These are phyloP conservation scores for Apistogramma diplotaenia DNA, from an alignment of 2,113 vertebrate species.

Conservation along the genomic window DNA sequence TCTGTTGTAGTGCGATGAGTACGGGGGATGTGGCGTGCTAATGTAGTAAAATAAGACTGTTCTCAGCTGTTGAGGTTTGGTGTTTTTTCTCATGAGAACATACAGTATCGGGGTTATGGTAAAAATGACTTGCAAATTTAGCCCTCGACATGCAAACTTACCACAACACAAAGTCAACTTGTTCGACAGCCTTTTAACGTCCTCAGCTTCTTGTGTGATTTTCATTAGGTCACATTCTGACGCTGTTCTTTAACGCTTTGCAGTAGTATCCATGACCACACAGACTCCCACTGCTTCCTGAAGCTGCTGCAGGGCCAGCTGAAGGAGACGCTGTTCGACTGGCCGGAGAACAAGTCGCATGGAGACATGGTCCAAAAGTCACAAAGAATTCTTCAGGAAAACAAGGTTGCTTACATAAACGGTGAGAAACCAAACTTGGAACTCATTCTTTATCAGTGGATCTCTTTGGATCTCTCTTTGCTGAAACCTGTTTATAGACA, in stretches of 20 bases:
- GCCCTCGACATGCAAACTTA: not conserved
- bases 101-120: not conserved
- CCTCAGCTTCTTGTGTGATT: not conserved
- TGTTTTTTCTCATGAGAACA: not conserved
- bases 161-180: not conserved
- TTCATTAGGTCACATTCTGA: slow-evolving; percentile 17
- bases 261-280: slow-evolving; percentile 98
- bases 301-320: slow-evolving; percentile 96
- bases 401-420: slow-evolving; percentile 94
- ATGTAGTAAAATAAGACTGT: not conserved
- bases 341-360: slow-evolving; percentile 83
- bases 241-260: slow-evolving; percentile 53
- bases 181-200: not conserved
- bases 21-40: not conserved
- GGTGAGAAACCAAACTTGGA: slow-evolving; percentile 76
- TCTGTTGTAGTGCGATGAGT: too few relatives aligned
- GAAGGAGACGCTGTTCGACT: slow-evolving; percentile 92
- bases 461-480: not conserved
- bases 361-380: slow-evolving; percentile 88
- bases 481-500: not conserved
- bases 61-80: not conserved
- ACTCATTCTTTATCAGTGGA: too few relatives aligned
- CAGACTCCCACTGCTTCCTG: slow-evolving; percentile 96
- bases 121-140: not conserved
- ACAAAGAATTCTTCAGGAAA: slow-evolving; percentile 85